phyloP scores from a whole-genome alignment of 2,888 invertebrate genomes.

The Anthophora plumipes region DNA sequence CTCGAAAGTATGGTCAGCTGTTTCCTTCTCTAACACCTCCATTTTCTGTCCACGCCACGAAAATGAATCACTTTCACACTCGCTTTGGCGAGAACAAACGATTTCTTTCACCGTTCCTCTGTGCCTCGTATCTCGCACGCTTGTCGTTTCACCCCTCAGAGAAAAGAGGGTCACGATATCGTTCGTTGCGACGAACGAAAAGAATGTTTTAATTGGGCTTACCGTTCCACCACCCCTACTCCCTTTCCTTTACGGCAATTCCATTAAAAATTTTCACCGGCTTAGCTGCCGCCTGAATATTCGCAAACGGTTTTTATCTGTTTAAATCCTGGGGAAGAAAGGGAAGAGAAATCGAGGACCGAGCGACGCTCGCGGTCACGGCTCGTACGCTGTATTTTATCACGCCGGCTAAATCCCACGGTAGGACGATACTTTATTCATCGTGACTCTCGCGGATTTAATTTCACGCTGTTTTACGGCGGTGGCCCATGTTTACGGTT shows the following conservation, averaged over 20 bases:
- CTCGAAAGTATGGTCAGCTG: background rate
- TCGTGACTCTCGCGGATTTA: slow-evolving; percentile 70
- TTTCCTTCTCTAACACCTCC: background rate
- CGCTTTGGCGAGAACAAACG: background rate
- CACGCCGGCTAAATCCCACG: slow-evolving; percentile 53
- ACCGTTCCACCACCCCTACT: slow-evolving; percentile 14
- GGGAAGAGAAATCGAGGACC: slow-evolving; percentile 7
- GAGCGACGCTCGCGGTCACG: slow-evolving; percentile 32
- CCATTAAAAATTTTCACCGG: slow-evolving; percentile 62
- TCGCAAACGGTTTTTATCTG: slow-evolving; percentile 50
- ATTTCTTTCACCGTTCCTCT: background rate
- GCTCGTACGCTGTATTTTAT: slow-evolving; percentile 51
- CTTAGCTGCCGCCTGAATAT: slow-evolving; percentile 52
- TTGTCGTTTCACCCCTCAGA: background rate
- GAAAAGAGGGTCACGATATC: slow-evolving; percentile 22
- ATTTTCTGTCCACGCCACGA: background rate
- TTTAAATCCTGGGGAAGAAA: slow-evolving; percentile 54
- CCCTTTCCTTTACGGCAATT: slow-evolving; percentile 32
- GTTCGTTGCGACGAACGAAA: background rate
- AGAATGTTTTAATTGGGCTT: slow-evolving; percentile 52
- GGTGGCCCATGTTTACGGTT: slow-evolving; percentile 63
- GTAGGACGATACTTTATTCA: slow-evolving; percentile 69
- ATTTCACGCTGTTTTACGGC: slow-evolving; percentile 71
- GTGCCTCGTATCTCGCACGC: no score
- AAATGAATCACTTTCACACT: background rate